These are phyloP conservation scores for Actenoides lindsayi DNA, from an alignment of 2,113 vertebrate species.

Conservation along the genomic window DNA sequence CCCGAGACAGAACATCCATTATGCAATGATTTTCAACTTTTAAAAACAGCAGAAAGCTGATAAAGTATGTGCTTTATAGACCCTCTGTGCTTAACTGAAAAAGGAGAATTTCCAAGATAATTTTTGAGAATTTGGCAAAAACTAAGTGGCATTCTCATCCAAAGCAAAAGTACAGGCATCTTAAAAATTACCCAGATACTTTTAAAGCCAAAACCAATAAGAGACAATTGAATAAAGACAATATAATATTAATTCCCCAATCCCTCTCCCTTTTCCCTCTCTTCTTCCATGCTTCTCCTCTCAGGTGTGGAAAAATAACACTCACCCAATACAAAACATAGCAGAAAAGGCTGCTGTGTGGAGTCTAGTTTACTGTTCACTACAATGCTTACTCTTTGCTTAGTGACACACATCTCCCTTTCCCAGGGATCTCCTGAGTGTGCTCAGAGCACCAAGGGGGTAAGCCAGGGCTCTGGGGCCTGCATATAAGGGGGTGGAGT, in stretches of 20 bases:
- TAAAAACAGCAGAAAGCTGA: background rate
- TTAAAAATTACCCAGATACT: background rate
- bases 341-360: fast-evolving
- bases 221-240: background rate
- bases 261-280: background rate
- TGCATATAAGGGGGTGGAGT: fast-evolving
- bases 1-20: background rate
- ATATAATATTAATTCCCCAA: background rate
- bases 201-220: background rate
- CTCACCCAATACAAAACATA: fast-evolving
- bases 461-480: fast-evolving
- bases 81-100: background rate
- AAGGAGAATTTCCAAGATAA: background rate
- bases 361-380: background rate
- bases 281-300: background rate
- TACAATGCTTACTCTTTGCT: fast-evolving
- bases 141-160: background rate
- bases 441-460: background rate
- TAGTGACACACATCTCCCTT: background rate
- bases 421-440: background rate
- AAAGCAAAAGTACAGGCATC: background rate
- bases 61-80: background rate
- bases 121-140: background rate
- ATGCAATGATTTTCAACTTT: background rate
- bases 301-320: background rate